phyloP scores from a whole-genome alignment of 2,113 vertebrate genomes.

The Oxyruncus cristatus region DNA sequence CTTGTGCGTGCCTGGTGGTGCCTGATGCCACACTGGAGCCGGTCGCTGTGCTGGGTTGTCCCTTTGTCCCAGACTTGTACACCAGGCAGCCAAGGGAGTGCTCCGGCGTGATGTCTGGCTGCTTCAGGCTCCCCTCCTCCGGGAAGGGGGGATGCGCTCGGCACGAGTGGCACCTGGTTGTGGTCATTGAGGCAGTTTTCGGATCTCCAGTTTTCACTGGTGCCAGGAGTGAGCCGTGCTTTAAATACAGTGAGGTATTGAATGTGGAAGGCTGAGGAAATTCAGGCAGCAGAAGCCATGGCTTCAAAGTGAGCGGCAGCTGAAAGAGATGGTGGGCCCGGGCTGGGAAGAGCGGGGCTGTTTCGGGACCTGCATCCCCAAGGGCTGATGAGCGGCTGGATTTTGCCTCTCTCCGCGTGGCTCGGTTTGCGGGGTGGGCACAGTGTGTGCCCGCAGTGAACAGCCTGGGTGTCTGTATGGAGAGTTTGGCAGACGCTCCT shows the following conservation, averaged over 20 bases:
- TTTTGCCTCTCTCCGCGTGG: neutral
- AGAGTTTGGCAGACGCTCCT: neutral
- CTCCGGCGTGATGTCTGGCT: neutral
- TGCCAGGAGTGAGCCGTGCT: neutral
- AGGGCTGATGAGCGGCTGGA: neutral
- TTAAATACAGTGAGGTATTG: neutral
- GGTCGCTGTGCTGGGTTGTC: neutral
- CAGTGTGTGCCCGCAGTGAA: accelerated
- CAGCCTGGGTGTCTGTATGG: neutral
- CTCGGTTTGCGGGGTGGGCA: neutral
- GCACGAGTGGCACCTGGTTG: neutral
- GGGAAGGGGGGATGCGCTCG: neutral
- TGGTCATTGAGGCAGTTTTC: neutral
- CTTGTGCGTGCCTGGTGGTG: neutral
- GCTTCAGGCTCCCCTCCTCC: neutral
- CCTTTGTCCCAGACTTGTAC: constrained; percentile 52
- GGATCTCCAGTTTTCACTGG: neutral
- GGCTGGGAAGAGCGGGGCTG: neutral
- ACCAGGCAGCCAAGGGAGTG: neutral
- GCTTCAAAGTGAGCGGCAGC: neutral
- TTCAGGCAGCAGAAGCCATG: neutral
- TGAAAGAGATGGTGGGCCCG: neutral
- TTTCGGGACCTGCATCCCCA: neutral
- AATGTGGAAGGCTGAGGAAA: neutral
- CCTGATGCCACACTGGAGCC: neutral